Evolutionary conservation across 2,888 invertebrate species (phyloP).

Genomic region (Petrophora chlorosata): DNA sequence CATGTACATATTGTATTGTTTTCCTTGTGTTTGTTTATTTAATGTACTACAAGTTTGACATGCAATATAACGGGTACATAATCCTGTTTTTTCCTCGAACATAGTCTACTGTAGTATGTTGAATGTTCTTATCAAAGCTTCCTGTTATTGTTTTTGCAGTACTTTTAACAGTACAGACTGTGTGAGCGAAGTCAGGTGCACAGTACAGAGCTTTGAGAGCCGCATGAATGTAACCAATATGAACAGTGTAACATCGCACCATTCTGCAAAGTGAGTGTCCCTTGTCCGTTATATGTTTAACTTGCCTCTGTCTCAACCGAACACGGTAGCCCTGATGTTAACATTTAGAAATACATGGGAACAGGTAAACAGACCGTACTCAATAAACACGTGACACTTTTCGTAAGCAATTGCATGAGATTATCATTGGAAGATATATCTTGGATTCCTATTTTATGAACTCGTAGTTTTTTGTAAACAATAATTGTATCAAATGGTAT

Average conservation of each 20-base stretch:
- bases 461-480: neutral
- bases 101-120: constrained; percentile 15
- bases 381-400: too few relatives aligned
- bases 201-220: constrained; percentile 78
- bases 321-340: constrained; percentile 11
- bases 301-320: constrained; percentile 17
- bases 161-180: constrained; percentile 82
- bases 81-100: neutral
- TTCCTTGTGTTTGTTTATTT: constrained; percentile 25
- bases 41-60: constrained; percentile 13
- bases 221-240: constrained; percentile 78
- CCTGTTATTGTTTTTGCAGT: constrained; percentile 76
- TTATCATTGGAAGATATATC: too few relatives aligned
- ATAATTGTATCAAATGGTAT: constrained; percentile 24
- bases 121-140: constrained; percentile 34
- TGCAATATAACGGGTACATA: neutral
- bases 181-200: constrained; percentile 78
- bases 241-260: constrained; percentile 74
- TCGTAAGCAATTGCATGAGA: too few relatives aligned
- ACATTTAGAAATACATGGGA: neutral
- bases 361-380: too few relatives aligned
- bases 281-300: constrained; percentile 34
- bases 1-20: constrained; percentile 22
- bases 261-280: constrained; percentile 76
- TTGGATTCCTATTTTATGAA: too few relatives aligned